These are phyloP conservation scores for Gymnobelideus leadbeateri DNA, from an alignment of 2,113 vertebrate species.

Conservation along the genomic window DNA sequence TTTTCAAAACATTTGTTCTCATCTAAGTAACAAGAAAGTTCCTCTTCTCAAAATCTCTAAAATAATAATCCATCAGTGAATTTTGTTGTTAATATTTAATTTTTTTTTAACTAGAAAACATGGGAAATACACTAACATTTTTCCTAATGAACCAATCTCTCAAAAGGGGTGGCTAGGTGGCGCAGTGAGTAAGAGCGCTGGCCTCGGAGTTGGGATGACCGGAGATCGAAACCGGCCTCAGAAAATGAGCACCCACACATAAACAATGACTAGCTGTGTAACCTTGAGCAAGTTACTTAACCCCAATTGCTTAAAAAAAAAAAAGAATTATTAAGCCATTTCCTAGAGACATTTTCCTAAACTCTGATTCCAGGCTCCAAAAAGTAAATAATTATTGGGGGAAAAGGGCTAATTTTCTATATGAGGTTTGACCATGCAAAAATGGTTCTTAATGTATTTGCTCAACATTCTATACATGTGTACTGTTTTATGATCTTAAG, in stretches of 20 bases:
- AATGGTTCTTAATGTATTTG: background rate
- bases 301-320: too few species aligned
- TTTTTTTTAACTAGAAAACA: background rate
- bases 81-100: conserved; percentile 27
- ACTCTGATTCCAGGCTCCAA: background rate
- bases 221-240: too few species aligned
- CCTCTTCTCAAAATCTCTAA: background rate
- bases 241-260: too few species aligned
- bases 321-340: background rate
- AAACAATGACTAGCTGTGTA: too few species aligned
- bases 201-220: too few species aligned
- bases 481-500: conserved; percentile 10
- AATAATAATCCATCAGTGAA: conserved; percentile 1
- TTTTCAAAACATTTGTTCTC: conserved; percentile 11
- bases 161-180: too few species aligned
- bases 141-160: conserved; percentile 16
- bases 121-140: background rate
- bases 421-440: background rate
- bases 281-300: too few species aligned
- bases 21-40: background rate
- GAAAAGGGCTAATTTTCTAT: background rate
- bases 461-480: background rate
- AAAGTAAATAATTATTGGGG: background rate
- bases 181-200: too few species aligned
- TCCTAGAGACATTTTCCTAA: conserved; percentile 4